Conservation (phyloP, 2,888 invertebrate species). For the Acanthoscelides obtectus region DNA sequence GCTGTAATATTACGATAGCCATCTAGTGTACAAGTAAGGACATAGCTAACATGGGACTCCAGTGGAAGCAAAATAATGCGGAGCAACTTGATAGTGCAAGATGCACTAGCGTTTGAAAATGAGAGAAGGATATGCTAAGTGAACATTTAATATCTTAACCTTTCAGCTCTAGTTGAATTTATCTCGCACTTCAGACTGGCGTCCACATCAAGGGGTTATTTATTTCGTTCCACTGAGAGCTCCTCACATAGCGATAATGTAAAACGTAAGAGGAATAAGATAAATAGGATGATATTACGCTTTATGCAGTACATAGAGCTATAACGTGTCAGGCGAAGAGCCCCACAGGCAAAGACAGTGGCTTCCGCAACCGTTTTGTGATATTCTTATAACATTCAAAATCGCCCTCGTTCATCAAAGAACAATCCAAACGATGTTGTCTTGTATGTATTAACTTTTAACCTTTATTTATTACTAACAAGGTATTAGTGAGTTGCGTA, state of each 20-base stretch:
- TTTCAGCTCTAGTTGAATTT: background rate
- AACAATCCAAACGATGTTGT: too few species aligned
- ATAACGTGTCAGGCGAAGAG: background rate
- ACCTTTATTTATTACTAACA: too few species aligned
- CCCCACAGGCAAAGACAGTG: background rate
- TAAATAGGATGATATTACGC: background rate
- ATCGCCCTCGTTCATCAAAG: too few species aligned
- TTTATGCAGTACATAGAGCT: background rate
- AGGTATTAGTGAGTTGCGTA: too few species aligned
- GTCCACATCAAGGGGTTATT: background rate
- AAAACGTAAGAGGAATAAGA: background rate
- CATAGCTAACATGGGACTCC: too few species aligned
- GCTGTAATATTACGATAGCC: too few species aligned
- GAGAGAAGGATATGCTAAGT: background rate
- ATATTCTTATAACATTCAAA: too few species aligned
- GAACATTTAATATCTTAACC: background rate
- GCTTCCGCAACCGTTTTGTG: too few species aligned
- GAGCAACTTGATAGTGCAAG: background rate
- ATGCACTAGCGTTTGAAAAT: background rate
- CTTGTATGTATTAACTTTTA: too few species aligned
- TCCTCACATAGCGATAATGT: background rate
- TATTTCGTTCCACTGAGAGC: background rate
- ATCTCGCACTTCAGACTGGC: background rate
- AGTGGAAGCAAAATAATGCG: background rate
- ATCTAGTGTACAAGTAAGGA: too few species aligned